Evolutionary conservation across 2,797 vertebrate species (phyloP).

Genomic region (Lindbergichthys nudifrons): DNA sequence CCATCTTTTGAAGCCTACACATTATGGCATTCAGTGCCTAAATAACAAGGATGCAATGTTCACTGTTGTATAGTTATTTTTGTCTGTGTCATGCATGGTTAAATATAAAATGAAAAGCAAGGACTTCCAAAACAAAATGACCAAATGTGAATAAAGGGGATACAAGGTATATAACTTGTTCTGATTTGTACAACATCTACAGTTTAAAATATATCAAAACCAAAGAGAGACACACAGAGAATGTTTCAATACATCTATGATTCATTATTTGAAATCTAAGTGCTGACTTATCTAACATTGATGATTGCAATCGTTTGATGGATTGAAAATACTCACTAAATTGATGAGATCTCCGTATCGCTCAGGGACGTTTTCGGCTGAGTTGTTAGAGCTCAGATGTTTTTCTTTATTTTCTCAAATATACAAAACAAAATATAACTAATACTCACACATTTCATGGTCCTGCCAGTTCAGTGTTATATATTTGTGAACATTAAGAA

Average conservation of each 20-base stretch:
- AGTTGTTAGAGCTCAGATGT: background rate
- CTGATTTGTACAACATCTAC: background rate
- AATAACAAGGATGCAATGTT: background rate
- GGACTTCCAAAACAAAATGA: background rate
- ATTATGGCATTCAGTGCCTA: background rate
- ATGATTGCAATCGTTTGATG: constrained; percentile 2
- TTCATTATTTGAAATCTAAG: constrained; percentile 5
- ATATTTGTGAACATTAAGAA: background rate
- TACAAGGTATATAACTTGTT: background rate
- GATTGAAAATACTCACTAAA: constrained; percentile 20
- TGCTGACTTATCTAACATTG: background rate
- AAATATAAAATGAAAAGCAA: constrained; percentile 3
- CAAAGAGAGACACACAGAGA: background rate
- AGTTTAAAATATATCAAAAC: background rate
- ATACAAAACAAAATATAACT: too few relatives aligned
- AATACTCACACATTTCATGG: background rate
- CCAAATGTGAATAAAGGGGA: background rate
- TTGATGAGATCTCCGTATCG: background rate
- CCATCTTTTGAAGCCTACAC: background rate
- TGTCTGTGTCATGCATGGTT: background rate
- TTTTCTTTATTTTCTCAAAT: background rate
- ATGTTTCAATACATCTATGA: background rate
- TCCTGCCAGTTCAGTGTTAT: background rate
- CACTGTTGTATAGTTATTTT: constrained; percentile 3
- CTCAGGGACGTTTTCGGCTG: background rate